phyloP scores from a whole-genome alignment of 2,888 invertebrate genomes.

The Parnassius orleans region DNA sequence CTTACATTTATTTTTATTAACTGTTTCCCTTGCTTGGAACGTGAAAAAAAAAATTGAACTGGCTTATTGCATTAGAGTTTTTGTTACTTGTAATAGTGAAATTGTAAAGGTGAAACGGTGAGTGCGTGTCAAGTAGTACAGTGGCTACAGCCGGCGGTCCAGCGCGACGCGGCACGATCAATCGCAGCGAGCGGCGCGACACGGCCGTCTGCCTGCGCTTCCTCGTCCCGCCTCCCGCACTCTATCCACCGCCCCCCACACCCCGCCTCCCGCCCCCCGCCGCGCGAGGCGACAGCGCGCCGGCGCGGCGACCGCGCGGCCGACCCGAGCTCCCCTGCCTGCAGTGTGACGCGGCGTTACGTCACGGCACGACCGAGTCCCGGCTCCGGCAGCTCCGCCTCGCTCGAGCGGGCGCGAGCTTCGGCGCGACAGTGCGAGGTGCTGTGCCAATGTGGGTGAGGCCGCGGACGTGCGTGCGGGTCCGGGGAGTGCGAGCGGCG shows the following conservation, averaged over 20 bases:
- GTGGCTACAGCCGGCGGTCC: conserved; percentile 6
- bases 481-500: conserved; percentile 34
- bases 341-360: conserved; percentile 56
- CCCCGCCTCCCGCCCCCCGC: conserved; percentile 1
- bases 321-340: conserved; percentile 40
- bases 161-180: conserved; percentile 24
- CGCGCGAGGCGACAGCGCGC: conserved; percentile 27
- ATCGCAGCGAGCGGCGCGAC: conserved; percentile 22
- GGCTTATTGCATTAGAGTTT: no score
- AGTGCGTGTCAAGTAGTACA: conserved; percentile 3
- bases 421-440: conserved; percentile 22
- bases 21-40: no score
- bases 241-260: neutral
- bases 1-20: no score
- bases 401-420: conserved; percentile 29
- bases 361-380: conserved; percentile 41
- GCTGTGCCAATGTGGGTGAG: conserved; percentile 10
- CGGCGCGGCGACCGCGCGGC: conserved; percentile 29
- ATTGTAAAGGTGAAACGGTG: neutral
- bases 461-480: conserved; percentile 41
- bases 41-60: no score
- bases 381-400: conserved; percentile 8
- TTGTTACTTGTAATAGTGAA: no score
- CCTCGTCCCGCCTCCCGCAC: conserved; percentile 1
- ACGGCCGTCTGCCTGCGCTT: neutral